Evolutionary conservation across 2,113 vertebrate species (phyloP).

Genomic region (Asarcornis scutulata): DNA sequence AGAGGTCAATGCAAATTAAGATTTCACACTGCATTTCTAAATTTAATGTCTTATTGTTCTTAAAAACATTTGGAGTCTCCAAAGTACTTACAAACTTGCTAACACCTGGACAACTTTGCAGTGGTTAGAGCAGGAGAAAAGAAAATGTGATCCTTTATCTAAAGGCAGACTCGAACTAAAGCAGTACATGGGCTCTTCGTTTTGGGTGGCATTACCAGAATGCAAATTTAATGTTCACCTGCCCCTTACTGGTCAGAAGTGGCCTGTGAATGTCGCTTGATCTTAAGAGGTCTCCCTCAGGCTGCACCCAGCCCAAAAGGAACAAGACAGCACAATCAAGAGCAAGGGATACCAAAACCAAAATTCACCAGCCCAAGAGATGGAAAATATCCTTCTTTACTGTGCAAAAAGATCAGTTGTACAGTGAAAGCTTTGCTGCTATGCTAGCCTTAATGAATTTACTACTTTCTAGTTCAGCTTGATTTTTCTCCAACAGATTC

Average conservation of each 20-base stretch:
- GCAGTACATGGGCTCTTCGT: not conserved
- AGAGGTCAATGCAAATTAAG: conserved; percentile 36
- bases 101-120: not conserved
- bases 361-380: not conserved
- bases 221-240: not conserved
- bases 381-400: not conserved
- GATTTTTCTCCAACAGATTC: not conserved
- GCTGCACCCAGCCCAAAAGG: not conserved
- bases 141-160: not conserved
- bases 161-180: not conserved
- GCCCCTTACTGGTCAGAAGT: accelerated
- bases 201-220: not conserved
- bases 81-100: not conserved
- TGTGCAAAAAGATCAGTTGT: not conserved
- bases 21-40: not conserved
- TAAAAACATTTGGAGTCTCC: not conserved
- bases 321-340: not conserved
- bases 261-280: not conserved
- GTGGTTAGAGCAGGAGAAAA: not conserved
- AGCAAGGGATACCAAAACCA: not conserved
- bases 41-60: not conserved
- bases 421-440: not conserved
- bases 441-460: not conserved
- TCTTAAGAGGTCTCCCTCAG: not conserved
- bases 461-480: not conserved